Percentiles rank a stretch among this genome's conserved stretches.
phyloP scores from a whole-genome alignment of 2,113 vertebrate genomes.

The Apus apus region DNA sequence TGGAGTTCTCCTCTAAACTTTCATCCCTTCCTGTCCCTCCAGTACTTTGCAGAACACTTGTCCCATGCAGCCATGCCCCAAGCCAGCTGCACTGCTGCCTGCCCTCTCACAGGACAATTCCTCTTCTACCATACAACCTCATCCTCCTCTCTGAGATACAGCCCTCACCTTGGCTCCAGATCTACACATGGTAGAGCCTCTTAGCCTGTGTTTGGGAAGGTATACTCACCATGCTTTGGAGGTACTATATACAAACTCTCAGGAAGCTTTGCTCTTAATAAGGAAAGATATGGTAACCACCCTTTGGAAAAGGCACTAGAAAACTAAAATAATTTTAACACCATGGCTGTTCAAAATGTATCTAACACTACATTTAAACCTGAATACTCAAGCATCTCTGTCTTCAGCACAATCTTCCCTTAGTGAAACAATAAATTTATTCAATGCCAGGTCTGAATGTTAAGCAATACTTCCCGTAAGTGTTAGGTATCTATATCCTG shows the following conservation, averaged over 20 bases:
- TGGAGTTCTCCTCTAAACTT: neutral
- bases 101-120: neutral
- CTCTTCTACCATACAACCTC: neutral
- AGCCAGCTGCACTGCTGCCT: neutral
- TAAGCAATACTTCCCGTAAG: neutral
- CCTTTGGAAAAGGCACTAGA: neutral
- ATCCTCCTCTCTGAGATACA: neutral
- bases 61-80: rapidly evolving
- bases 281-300: neutral
- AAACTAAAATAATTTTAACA: neutral
- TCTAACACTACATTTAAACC: neutral
- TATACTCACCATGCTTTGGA: neutral
- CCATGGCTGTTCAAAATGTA: neutral
- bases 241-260: neutral
- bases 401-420: neutral
- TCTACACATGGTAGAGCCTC: neutral
- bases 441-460: neutral
- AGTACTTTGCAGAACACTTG: neutral
- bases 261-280: neutral
- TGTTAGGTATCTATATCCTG: neutral
- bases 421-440: neutral
- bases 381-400: neutral
- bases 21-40: neutral
- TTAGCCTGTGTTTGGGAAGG: neutral
- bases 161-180: neutral